Evolutionary conservation across 2,113 vertebrate genomes (phyloP), one percentile per base, ranked within the genome.

Genomic region (Donacobius atricapilla): DNA sequence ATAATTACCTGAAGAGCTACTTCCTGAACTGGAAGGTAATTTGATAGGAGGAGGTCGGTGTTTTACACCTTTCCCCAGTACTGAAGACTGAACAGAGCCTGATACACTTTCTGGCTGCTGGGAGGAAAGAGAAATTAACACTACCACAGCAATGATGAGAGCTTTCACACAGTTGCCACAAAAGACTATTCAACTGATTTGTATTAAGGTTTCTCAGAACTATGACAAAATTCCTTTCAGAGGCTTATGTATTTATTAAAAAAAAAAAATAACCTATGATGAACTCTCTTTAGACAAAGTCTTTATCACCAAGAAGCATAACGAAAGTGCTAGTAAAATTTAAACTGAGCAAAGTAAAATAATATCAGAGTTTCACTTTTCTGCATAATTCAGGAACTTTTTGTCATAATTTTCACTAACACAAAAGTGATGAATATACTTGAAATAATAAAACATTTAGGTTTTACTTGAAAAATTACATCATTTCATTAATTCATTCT

Each of bases 31-130:
- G 91, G 99, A 98, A 89, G 99, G 99, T 96, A 99, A 98, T 98
- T 99, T 99, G 97, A 99, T 99, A 58, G 99, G 99, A 93, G 99
- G 99, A 65, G 99, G 99, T 87, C 99, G 98, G 96, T 99, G 99
- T 97, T 99, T 99, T 90, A 99, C 98, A 83, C 98, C 99, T 97
- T 99, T 99, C 54, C 99, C 99, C 96, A 99, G 89, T 64, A 99
- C 97, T 66, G 99, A 99, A 79, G 98, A 98, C 97, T 99, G 99
- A 96, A 99, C 98, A 64, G 99, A 98, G 54, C 98, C 95, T 87
- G 99, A 98, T 83, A 99, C 91, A 54, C 98, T 98, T 81, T 99
- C 99, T 35, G 98, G 96, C 98, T 99, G 98, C 77, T 97, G 66
- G 81, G 92, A 97, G 68, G 94, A 94, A 97, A 77, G 35, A 91